Evolutionary conservation across 2,797 vertebrate genomes (phyloP), one percentile per base, ranked within the genome.

Genomic region (Acrossocheilus wenchowensis): DNA sequence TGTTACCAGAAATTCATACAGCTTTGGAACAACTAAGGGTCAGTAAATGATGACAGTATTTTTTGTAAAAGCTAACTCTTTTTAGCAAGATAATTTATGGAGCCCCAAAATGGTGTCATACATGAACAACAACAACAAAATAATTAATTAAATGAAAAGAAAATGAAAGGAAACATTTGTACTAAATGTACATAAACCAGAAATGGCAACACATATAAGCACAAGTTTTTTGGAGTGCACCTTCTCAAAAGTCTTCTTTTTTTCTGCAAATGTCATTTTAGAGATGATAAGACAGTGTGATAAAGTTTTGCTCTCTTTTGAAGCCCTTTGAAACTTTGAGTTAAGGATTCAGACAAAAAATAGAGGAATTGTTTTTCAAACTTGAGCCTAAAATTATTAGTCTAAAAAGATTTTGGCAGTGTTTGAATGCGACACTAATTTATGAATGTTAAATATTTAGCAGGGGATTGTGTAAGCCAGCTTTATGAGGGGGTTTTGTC

Each of bases 291-390:
- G 11, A n/a, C 39, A n/a, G 19, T 11, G 41, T 83, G n/a, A 75
- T 36, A 48, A 54, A 72, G 23, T 78, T 60, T 48, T 79, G 34
- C 52, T 74, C 26, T 52, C 26, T 66, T 45, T 45, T 73, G 64
- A 81, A 73, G 36, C 80, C 9, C 75, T 74, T 30, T 43, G 45
- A 60, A 48, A 43, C 36, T 45, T 15, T 19, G 11, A 39, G 36
- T 57, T n/a, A 75, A 21, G 79, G 43, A 73, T 86, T 82, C 77
- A 9, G 17, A 48, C 2, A 71, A 78, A 82, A 81, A 34, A 74
- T 14, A 74, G 23, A 83, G 54, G 57, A 48, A 62, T 62, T 80
- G 68, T 71, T 79, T 85, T 73, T 79, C 84, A 48, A 34, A 66
- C 41, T 30, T 14, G 41, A 66, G 26, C n/a, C 78, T 66, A 66